A percentile compares a stretch with the other conserved stretches of the same genome.
phyloP scores from a whole-genome alignment of 2,113 vertebrate genomes.

The Nothocercus julius region DNA sequence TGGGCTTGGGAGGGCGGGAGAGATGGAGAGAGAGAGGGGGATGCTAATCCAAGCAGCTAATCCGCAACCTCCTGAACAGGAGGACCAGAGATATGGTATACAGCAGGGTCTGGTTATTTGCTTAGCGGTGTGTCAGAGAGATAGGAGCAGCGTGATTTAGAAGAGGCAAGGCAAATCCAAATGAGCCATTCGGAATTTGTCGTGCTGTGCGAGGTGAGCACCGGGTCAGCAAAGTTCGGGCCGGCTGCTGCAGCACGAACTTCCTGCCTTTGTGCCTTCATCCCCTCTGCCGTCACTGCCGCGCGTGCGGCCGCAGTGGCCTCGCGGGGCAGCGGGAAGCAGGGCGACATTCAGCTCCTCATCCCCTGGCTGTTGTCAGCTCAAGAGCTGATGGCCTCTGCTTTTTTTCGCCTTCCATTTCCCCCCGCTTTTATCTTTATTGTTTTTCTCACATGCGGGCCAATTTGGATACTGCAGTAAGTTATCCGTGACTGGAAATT shows the following conservation, averaged over 20 bases:
- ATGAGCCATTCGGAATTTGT: conserved; percentile 14
- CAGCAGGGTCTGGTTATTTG: conserved; percentile 51
- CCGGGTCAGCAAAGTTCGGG: conserved; percentile 12
- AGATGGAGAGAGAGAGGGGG: neutral
- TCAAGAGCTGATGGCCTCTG: neutral
- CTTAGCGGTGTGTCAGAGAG: conserved; percentile 38
- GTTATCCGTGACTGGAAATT: neutral
- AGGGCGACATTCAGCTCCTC: neutral
- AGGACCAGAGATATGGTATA: conserved; percentile 4
- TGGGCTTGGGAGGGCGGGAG: neutral
- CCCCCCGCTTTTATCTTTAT: neutral
- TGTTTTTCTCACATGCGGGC: neutral
- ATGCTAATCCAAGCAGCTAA: conserved; percentile 66
- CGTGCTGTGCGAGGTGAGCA: neutral
- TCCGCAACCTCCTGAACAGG: conserved; percentile 22
- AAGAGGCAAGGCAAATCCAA: conserved; percentile 1
- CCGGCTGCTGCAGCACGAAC: neutral
- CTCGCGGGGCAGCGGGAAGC: neutral
- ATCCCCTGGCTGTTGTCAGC: neutral
- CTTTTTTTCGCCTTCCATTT: neutral
- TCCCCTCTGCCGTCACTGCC: neutral
- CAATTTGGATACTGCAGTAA: neutral
- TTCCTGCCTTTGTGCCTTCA: neutral
- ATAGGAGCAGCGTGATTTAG: conserved; percentile 29
- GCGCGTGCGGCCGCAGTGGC: neutral